phyloP scores from a whole-genome alignment of 64 coral and sea anemone genomes.

The Stichodactyla mertensii region DNA sequence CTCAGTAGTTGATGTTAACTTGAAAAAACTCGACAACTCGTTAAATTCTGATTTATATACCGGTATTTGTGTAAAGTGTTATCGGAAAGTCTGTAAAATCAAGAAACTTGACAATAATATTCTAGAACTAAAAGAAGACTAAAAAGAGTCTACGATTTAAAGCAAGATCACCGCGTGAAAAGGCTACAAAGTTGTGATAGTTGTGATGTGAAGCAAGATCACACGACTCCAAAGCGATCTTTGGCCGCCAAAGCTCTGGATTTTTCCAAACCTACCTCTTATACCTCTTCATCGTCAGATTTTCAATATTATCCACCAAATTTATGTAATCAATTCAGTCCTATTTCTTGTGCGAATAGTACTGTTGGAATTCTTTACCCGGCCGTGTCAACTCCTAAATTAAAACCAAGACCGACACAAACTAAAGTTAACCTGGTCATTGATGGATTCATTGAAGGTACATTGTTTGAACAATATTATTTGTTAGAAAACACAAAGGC shows the following conservation, averaged over 20 bases:
- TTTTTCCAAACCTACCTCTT: neutral
- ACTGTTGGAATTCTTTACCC: neutral
- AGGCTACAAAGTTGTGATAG: too few relatives aligned
- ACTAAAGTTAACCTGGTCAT: constrained; percentile 33
- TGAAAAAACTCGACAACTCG: neutral
- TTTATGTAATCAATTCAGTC: neutral
- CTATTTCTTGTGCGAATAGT: neutral
- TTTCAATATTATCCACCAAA: neutral
- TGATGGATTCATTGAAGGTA: constrained; percentile 46
- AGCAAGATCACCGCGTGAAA: too few relatives aligned
- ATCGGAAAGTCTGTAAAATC: too few relatives aligned
- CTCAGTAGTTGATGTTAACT: neutral
- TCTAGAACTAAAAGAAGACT: too few relatives aligned
- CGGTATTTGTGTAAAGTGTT: neutral
- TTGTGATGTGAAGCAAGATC: too few relatives aligned
- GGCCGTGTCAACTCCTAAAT: constrained; percentile 23
- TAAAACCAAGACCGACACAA: constrained; percentile 4
- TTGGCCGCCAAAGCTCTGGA: neutral
- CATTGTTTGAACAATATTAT: neutral
- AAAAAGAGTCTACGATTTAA: too few relatives aligned
- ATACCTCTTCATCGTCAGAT: neutral
- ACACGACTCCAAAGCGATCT: neutral
- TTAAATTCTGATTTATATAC: neutral
- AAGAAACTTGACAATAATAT: too few relatives aligned
- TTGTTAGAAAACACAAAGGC: neutral